Conservation (phyloP, 1,140 invertebrate species). For the Philopotamus ludificatus region DNA sequence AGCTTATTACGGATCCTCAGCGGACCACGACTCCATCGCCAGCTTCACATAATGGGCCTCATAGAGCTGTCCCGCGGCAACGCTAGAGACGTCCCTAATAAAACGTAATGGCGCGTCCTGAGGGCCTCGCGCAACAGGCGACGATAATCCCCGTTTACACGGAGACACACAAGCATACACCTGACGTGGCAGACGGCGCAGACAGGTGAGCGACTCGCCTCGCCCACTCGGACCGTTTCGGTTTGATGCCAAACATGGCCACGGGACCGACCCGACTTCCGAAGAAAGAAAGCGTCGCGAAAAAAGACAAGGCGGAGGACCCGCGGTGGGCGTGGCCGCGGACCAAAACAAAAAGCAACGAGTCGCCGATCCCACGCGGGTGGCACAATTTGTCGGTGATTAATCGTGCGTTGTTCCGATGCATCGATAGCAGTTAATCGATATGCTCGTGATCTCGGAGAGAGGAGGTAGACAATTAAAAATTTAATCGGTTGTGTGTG, state of each 20-base stretch:
- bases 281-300: not conserved
- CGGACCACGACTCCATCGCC: too few relatives aligned
- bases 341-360: not conserved
- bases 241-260: not conserved
- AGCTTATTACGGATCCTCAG: too few relatives aligned
- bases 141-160: constrained; percentile 16
- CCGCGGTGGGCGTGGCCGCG: not conserved
- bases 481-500: too few relatives aligned
- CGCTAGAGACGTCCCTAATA: not conserved
- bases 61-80: not conserved
- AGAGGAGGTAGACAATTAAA: too few relatives aligned
- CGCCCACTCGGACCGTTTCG: not conserved
- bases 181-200: not conserved
- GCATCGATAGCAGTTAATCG: too few relatives aligned
- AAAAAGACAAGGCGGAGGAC: too few relatives aligned
- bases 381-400: constrained; percentile 13
- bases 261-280: not conserved
- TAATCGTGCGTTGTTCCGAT: constrained; percentile 15
- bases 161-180: constrained; percentile 3
- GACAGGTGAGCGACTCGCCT: not conserved
- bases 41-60: too few relatives aligned
- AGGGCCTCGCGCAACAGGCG: constrained; percentile 13
- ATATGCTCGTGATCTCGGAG: too few relatives aligned
- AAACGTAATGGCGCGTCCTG: not conserved
- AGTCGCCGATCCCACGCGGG: not conserved